A percentile compares a stretch with the other conserved stretches of the same genome.
Evolutionary conservation across 92 coral and sea anemone species (phyloP).

Genomic region (Chrysogorgia sp.): DNA sequence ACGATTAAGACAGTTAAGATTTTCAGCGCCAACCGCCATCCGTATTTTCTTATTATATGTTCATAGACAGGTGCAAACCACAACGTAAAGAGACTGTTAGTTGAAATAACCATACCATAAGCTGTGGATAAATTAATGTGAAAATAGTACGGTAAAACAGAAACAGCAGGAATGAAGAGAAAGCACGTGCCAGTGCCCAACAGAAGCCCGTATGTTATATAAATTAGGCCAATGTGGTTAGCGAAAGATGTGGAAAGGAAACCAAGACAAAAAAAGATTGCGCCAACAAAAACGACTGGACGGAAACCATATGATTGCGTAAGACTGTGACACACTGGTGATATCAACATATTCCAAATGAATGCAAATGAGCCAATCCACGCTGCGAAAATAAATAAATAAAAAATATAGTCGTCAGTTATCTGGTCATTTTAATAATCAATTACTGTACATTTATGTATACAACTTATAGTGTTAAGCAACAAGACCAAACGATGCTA

Average conservation of each 20-base stretch:
- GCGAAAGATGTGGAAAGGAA: neutral
- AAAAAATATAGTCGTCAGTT: too few relatives aligned
- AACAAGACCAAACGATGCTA: too few relatives aligned
- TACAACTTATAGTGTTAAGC: too few relatives aligned
- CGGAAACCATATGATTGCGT: constrained; percentile 1
- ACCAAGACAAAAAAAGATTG: constrained; percentile 4
- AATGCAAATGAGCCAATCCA: constrained; percentile 26
- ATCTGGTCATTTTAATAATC: too few relatives aligned
- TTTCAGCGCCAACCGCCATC: constrained; percentile 8
- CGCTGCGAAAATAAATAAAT: neutral
- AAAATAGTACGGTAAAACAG: neutral
- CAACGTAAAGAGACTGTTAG: constrained; percentile 13
- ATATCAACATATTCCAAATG: constrained; percentile 12
- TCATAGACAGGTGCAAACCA: constrained; percentile 26
- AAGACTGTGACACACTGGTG: neutral
- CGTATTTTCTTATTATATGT: constrained; percentile 6
- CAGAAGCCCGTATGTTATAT: constrained; percentile 1
- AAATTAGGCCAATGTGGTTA: neutral
- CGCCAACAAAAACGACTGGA: constrained; percentile 5
- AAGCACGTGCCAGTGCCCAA: constrained; percentile 14
- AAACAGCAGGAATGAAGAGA: neutral
- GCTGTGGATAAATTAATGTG: constrained; percentile 1
- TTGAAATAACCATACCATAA: neutral
- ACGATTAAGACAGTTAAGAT: neutral
- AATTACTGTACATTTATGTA: too few relatives aligned